Conservation (phyloP, 1,140 invertebrate genomes). For the Sminthurides bifidus region DNA sequence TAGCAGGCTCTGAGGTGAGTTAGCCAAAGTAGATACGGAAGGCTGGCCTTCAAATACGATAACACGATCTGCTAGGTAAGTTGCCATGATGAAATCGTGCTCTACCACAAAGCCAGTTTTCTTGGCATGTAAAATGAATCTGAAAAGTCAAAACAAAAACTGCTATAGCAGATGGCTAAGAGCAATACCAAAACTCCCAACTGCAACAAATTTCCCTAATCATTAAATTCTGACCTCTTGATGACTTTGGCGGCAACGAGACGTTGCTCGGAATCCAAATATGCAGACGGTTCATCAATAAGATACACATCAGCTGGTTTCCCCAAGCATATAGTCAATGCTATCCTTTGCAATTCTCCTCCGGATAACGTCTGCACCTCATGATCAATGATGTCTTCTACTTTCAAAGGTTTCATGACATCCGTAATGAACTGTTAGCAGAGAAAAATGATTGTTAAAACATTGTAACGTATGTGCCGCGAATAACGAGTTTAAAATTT, state of each 20-base stretch:
- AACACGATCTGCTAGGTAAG: slow-evolving; percentile 95
- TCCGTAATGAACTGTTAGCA: slow-evolving; percentile 82
- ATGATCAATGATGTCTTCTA: slow-evolving; percentile 97
- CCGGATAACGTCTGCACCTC: slow-evolving; percentile 98
- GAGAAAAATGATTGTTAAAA: slow-evolving; percentile 1
- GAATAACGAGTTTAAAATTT: no score
- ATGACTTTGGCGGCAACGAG: slow-evolving; percentile 98
- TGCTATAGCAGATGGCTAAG: background rate
- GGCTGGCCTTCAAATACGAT: slow-evolving; percentile 96
- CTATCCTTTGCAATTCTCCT: slow-evolving; percentile 97
- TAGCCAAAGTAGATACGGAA: slow-evolving; percentile 74
- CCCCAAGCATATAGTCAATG: slow-evolving; percentile 87
- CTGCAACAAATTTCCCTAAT: background rate
- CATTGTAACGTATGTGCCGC: no score
- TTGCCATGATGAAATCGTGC: slow-evolving; percentile 99
- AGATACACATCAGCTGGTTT: slow-evolving; percentile 98
- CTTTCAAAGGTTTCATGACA: slow-evolving; percentile 96
- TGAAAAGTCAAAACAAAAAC: slow-evolving; percentile 37
- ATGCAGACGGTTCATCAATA: slow-evolving; percentile 98
- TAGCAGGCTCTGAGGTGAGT: slow-evolving; percentile 82
- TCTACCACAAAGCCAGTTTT: slow-evolving; percentile 99
- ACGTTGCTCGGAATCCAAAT: slow-evolving; percentile 99
- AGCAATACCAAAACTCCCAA: background rate
- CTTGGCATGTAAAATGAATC: slow-evolving; percentile 97
- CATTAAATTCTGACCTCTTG: slow-evolving; percentile 57